Conservation (phyloP, 2,113 vertebrate genomes). For the Ranitomeya variabilis region DNA sequence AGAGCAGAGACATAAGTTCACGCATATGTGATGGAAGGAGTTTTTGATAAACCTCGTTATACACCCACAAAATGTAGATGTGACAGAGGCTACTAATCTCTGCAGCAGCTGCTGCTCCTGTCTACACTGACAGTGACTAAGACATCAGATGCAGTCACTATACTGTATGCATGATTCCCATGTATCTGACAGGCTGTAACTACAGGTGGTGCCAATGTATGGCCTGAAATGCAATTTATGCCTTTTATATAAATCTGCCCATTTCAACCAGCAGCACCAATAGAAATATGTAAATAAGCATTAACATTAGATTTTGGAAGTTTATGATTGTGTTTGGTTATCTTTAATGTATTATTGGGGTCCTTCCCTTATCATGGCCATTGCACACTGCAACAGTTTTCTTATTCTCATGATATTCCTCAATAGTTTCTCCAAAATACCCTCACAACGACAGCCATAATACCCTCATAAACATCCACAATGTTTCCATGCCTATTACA, state of each 20-base stretch:
- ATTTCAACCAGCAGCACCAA: too few relatives aligned
- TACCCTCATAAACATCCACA: too few relatives aligned
- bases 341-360: too few relatives aligned
- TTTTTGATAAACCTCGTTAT: not conserved
- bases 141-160: not conserved
- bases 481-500: too few relatives aligned
- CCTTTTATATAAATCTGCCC: not conserved
- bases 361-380: too few relatives aligned
- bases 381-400: too few relatives aligned
- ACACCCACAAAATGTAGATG: conserved; percentile 1
- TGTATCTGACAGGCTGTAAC: not conserved
- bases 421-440: too few relatives aligned
- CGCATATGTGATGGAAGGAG: not conserved
- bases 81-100: not conserved
- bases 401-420: too few relatives aligned
- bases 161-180: not conserved
- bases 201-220: not conserved
- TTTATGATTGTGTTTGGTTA: too few relatives aligned
- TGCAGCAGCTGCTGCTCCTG: conserved; percentile 3
- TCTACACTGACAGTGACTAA: not conserved
- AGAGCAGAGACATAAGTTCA: not conserved
- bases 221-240: not conserved
- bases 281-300: too few relatives aligned
- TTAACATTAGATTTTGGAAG: too few relatives aligned
- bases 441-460: too few relatives aligned